phyloP scores from a whole-genome alignment of 2,797 vertebrate species.

The Danio jaintianensis region DNA sequence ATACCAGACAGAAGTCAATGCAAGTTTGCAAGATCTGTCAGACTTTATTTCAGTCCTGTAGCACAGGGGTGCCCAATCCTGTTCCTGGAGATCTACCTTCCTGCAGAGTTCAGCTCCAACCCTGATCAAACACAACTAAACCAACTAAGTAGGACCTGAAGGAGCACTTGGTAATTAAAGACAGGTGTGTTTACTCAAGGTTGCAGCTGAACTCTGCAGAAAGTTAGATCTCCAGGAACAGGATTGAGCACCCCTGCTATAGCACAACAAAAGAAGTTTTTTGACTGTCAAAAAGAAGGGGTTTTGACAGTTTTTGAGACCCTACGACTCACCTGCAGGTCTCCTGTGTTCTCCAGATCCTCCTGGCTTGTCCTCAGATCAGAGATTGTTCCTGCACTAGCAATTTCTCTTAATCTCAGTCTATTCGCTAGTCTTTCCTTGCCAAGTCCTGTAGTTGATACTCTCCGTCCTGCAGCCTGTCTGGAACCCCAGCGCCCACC shows the following conservation, averaged over 20 bases:
- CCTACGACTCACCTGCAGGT: slow-evolving; percentile 85
- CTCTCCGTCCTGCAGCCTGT: slow-evolving; percentile 78
- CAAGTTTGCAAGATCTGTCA: not conserved
- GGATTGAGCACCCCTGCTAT: no score
- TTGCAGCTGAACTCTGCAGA: no score
- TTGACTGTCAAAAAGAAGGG: no score
- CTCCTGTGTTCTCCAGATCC: slow-evolving; percentile 86
- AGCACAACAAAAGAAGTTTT: not conserved
- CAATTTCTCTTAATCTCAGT: slow-evolving; percentile 88
- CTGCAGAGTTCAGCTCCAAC: no score
- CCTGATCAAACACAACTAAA: no score
- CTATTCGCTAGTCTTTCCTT: slow-evolving; percentile 88
- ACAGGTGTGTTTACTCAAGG: no score
- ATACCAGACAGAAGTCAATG: not conserved
- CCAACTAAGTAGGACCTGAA: no score
- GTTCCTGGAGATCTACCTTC: no score
- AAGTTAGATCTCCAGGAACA: no score
- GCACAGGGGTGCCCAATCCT: no score
- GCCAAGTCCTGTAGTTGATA: slow-evolving; percentile 80
- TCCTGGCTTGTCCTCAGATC: slow-evolving; percentile 87
- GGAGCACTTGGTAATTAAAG: no score
- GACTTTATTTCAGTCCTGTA: not conserved
- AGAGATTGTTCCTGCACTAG: slow-evolving; percentile 89
- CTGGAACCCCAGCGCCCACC: slow-evolving; percentile 80
- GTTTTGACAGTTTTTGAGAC: no score